phyloP scores from a whole-genome alignment of 2,797 vertebrate genomes.

The Hypotaenidia okinawae region DNA sequence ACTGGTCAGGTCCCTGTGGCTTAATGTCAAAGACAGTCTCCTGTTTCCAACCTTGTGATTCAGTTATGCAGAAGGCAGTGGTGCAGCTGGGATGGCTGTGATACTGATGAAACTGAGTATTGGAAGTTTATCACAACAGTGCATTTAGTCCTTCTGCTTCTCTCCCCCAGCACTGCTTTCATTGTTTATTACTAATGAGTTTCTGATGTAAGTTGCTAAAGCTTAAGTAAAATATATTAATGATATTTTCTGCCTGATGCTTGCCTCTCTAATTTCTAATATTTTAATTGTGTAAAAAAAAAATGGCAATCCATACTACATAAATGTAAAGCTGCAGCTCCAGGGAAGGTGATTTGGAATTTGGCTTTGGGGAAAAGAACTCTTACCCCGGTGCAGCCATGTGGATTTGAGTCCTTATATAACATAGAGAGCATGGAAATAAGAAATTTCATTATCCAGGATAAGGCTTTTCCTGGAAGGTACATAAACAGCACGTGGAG shows the following conservation, averaged over 20 bases:
- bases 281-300: not conserved
- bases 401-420: not conserved
- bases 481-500: accelerated
- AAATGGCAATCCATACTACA: not conserved
- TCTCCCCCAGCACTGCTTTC: not conserved
- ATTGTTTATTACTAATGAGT: not conserved
- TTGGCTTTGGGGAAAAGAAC: not conserved
- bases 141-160: not conserved
- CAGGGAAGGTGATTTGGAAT: not conserved
- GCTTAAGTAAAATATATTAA: not conserved
- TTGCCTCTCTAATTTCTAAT: not conserved
- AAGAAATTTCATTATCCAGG: not conserved
- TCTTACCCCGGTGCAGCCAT: not conserved
- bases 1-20: not conserved
- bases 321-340: not conserved
- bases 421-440: not conserved
- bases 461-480: not conserved
- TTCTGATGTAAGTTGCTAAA: not conserved
- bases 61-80: not conserved
- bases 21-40: not conserved
- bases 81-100: accelerated
- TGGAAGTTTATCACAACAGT: not conserved
- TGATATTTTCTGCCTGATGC: not conserved
- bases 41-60: too few relatives aligned
- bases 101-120: not conserved